Evolutionary conservation across 2,888 invertebrate genomes (phyloP).

Genomic region (Heliconius ismenius): DNA sequence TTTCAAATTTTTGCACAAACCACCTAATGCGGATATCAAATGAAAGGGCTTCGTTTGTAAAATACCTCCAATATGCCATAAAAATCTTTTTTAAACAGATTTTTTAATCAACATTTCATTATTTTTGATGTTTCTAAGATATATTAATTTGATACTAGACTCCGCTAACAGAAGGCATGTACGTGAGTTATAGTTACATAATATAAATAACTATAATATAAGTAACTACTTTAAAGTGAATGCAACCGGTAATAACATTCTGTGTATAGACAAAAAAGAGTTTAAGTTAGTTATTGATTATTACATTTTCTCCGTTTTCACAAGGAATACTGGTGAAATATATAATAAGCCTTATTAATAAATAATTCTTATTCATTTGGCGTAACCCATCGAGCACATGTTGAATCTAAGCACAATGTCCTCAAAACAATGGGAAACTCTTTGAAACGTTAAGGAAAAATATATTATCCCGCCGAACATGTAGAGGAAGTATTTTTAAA

Average conservation of each 20-base stretch:
- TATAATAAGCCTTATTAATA: not conserved
- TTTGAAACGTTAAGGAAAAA: conserved; percentile 45
- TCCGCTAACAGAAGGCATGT: no score
- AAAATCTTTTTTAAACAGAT: no score
- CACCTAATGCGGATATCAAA: no score
- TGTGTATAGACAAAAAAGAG: no score
- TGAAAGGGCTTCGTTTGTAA: no score
- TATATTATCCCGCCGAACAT: conserved; percentile 27
- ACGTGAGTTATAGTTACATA: no score
- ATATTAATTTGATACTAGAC: not conserved
- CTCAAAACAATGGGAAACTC: conserved; percentile 52
- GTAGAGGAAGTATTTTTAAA: conserved; percentile 57
- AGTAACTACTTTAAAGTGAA: no score
- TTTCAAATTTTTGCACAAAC: no score
- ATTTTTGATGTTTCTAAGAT: not conserved
- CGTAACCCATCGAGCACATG: conserved; percentile 17
- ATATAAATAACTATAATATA: no score
- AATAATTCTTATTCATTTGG: conserved; percentile 34
- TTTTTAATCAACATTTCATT: not conserved
- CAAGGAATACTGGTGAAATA: not conserved
- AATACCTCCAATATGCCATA: no score
- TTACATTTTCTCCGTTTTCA: not conserved
- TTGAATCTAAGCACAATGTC: conserved; percentile 23
- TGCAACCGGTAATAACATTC: no score
- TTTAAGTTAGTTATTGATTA: no score